Percentiles rank a stretch among this genome's conserved stretches.
phyloP scores from a whole-genome alignment of 1,140 invertebrate genomes.

The Hycleus phaleratus region DNA sequence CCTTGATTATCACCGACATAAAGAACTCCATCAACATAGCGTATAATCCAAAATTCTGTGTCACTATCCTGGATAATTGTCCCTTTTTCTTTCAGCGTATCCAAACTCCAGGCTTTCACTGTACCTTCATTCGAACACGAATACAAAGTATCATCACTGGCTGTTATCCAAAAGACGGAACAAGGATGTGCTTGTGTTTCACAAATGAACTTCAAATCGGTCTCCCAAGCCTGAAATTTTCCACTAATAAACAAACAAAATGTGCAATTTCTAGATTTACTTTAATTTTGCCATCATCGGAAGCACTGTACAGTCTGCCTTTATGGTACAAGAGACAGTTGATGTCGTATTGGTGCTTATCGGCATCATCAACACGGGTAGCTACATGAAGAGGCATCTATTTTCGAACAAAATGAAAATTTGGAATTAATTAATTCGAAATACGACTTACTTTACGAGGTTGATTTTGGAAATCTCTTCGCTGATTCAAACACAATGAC shows the following conservation, averaged over 20 bases:
- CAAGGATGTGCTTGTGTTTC: constrained; percentile 42
- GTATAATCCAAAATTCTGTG: constrained; percentile 39
- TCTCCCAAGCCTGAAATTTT: constrained; percentile 39
- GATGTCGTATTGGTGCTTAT: constrained; percentile 42
- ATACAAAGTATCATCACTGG: constrained; percentile 38
- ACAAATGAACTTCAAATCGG: constrained; percentile 39
- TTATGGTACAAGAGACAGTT: constrained; percentile 37
- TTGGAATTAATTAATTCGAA: too few species aligned
- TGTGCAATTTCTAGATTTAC: constrained; percentile 26
- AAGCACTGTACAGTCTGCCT: constrained; percentile 41
- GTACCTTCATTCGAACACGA: constrained; percentile 45
- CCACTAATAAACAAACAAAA: neutral
- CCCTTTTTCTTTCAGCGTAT: constrained; percentile 32
- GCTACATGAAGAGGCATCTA: constrained; percentile 34
- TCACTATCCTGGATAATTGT: constrained; percentile 28
- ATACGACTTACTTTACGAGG: too few species aligned
- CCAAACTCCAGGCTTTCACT: constrained; percentile 40
- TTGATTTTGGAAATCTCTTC: too few species aligned
- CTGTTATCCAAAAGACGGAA: constrained; percentile 39
- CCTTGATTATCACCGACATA: constrained; percentile 44
- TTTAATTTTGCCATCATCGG: constrained; percentile 46
- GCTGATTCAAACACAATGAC: too few species aligned
- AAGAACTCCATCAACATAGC: constrained; percentile 33
- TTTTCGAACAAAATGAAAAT: neutral
- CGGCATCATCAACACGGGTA: constrained; percentile 30